Conservation (phyloP, 2,113 vertebrate genomes). For the Oceanodroma tethys region DNA sequence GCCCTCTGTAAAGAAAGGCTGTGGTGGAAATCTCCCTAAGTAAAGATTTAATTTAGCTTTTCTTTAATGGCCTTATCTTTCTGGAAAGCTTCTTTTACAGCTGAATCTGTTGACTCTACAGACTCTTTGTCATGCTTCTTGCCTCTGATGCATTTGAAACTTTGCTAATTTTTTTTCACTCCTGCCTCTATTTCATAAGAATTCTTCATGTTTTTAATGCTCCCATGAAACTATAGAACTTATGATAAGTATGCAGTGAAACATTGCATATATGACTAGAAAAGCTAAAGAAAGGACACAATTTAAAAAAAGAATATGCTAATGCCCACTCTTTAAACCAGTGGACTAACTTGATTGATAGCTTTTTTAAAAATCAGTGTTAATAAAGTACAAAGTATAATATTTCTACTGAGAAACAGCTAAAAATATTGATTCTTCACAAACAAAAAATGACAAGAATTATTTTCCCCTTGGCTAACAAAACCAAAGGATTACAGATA, state of each 20-base stretch:
- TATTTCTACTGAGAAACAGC: background rate
- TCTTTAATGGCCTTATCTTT: background rate
- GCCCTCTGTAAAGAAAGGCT: background rate
- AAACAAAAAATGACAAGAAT: background rate
- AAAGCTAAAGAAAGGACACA: background rate
- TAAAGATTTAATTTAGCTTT: background rate
- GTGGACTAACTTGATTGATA: background rate
- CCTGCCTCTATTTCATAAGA: background rate
- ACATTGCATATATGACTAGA: background rate
- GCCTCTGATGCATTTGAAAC: constrained; percentile 1
- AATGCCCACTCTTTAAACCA: background rate
- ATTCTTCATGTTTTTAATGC: background rate
- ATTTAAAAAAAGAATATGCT: background rate
- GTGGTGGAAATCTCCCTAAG: background rate
- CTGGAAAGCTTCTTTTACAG: background rate
- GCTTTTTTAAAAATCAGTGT: background rate
- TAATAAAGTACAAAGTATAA: background rate
- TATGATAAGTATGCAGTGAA: background rate
- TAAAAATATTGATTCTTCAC: background rate
- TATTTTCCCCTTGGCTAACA: background rate
- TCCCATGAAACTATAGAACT: background rate
- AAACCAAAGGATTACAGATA: background rate
- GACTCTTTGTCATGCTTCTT: background rate
- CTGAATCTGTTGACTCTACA: background rate
- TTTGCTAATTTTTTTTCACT: background rate